Evolutionary conservation across 2,888 invertebrate genomes (phyloP).

Genomic region (Heliconius aoede): DNA sequence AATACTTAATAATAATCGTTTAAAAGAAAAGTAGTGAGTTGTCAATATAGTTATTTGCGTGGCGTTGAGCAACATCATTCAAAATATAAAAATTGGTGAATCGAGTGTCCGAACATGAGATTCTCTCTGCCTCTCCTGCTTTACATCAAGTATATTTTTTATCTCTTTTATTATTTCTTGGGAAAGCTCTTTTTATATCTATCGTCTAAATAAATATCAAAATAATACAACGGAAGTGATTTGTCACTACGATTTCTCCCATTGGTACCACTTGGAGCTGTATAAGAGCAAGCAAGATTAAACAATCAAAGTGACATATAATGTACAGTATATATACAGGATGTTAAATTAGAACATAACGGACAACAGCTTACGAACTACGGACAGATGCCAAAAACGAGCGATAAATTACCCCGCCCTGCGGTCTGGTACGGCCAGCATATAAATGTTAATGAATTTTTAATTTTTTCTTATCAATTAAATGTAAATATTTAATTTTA

Average conservation of each 20-base stretch:
- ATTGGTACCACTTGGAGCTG: no score
- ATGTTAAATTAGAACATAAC: conserved; percentile 42
- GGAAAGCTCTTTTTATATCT: no score
- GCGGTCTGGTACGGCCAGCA: conserved; percentile 42
- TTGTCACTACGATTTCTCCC: not conserved
- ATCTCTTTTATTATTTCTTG: no score
- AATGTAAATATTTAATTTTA: not conserved
- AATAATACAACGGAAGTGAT: not conserved
- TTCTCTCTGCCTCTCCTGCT: no score
- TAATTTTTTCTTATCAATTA: not conserved
- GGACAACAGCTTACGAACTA: conserved; percentile 47
- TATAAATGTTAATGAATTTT: conserved; percentile 3
- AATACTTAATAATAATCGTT: no score
- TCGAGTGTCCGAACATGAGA: no score
- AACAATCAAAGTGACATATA: conserved; percentile 29
- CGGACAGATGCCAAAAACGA: conserved; percentile 54
- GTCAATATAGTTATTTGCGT: no score
- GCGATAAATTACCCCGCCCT: conserved; percentile 51
- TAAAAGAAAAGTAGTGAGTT: no score
- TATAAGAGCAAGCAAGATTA: conserved; percentile 7
- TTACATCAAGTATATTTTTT: no score
- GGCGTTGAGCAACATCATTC: no score
- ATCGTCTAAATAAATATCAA: no score
- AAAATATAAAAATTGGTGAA: no score
- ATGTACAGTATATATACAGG: conserved; percentile 25